Base-by-base conservation (phyloP, 53 echinoderm and acorn worm genomes). In the Echinometra lucunter region DNA sequence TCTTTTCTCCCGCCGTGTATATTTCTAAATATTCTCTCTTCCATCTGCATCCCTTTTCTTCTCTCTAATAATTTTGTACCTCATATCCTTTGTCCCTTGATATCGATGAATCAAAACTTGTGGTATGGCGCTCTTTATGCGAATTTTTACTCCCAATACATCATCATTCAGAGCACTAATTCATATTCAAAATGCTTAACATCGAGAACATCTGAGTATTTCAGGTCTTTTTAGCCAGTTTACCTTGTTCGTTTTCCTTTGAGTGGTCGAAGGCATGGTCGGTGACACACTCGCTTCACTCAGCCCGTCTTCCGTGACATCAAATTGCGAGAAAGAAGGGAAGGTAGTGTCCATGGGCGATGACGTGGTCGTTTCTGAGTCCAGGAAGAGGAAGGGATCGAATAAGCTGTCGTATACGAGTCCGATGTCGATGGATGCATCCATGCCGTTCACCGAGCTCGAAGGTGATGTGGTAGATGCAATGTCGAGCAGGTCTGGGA, bases 401-500 rank as follows among this genome's bases (percentile, higher is more conserved):
- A 83, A 94, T 27, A 78, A 32, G 85, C 44, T 94, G 42, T 94
- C 85, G 85, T 94, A 94, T 21, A 94, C 60, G 85, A 94, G 94
- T 11, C 47, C 66, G 66, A 94, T 82, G 32, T 94, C 94, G 85
- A 94, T 83, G 6, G 94, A 94, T 44, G 85, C 83, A 63, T 94
- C 94, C 94, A 94, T 94, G 27, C 94, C 85, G 35, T 94, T 94
- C 56, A 83, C 94, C 5, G 94, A 94, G 30, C 83, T 83, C 44
- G 82, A 82, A 9, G 82, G 94, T 40, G 42, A 32, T 4, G 82
- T 28, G 37, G 94, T 82, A 1, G 63, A 60, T 63, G 32, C 85
- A 44, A 94, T 58, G 27, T 94, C 66, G 3, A 83, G 85, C 45
- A 94, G 57, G 38, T 94, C 94, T 11, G 94, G 94, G 47, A 94